A percentile compares a stretch with the other conserved stretches of the same genome.
Conservation (phyloP, 2,888 invertebrate species). For the Tortrix viridana region DNA sequence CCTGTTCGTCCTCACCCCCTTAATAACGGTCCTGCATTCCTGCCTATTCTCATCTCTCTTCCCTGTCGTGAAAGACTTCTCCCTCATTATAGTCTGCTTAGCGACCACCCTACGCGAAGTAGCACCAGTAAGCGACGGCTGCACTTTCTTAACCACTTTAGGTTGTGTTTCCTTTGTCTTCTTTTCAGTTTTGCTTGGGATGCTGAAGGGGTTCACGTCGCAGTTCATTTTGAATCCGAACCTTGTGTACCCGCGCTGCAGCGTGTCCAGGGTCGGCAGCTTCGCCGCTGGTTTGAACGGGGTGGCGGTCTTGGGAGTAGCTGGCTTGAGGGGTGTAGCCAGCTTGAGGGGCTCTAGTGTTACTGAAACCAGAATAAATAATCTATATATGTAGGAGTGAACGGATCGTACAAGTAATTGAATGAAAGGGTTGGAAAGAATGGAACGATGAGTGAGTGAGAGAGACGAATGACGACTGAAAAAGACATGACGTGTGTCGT, state of each 20-base stretch:
- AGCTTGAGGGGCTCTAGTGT: constrained; percentile 40
- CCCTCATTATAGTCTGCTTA: constrained; percentile 66
- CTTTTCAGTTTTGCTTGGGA: constrained; percentile 50
- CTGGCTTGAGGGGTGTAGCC: constrained; percentile 18
- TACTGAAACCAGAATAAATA: constrained; percentile 20
- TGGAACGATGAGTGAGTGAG: too few species aligned
- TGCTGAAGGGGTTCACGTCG: constrained; percentile 69
- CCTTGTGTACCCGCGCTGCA: constrained; percentile 67
- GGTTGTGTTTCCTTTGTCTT: constrained; percentile 48
- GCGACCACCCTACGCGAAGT: constrained; percentile 60
- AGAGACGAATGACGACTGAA: too few species aligned
- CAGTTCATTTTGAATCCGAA: constrained; percentile 80
- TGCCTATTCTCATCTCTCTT: constrained; percentile 61
- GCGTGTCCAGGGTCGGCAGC: constrained; percentile 52
- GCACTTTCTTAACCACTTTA: constrained; percentile 43
- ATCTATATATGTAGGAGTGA: neutral
- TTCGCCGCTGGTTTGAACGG: constrained; percentile 48
- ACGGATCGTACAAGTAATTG: too few species aligned
- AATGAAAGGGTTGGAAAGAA: too few species aligned
- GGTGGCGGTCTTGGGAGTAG: constrained; percentile 47
- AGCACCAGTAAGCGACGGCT: constrained; percentile 60
- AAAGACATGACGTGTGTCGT: too few species aligned
- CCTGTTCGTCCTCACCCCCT: constrained; percentile 88
- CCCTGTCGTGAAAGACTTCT: constrained; percentile 63
- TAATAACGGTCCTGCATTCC: constrained; percentile 79